phyloP scores from a whole-genome alignment of 1,140 invertebrate genomes.

The Ceratina calcarata region DNA sequence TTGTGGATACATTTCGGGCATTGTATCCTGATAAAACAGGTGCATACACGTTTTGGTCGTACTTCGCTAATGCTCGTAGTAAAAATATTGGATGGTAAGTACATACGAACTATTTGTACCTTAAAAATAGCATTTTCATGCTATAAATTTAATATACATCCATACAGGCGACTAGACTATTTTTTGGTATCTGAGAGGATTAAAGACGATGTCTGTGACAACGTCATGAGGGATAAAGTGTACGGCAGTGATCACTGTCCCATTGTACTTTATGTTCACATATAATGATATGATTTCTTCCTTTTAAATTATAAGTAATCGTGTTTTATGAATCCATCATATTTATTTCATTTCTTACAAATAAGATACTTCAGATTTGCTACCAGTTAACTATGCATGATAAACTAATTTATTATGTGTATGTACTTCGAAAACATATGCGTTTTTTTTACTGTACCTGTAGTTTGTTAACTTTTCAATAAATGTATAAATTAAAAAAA shows the following conservation, averaged over 20 bases:
- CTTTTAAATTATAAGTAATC: no score
- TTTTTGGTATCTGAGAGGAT: constrained; percentile 93
- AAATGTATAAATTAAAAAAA: no score
- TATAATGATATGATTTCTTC: constrained; percentile 22
- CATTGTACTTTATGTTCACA: constrained; percentile 56
- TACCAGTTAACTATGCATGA: no score
- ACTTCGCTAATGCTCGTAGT: constrained; percentile 90
- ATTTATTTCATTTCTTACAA: no score
- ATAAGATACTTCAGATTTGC: no score
- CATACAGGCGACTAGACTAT: constrained; percentile 93
- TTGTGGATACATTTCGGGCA: constrained; percentile 93
- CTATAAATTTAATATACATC: constrained; percentile 7
- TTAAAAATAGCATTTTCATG: background rate
- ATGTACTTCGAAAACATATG: no score
- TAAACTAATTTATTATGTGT: no score
- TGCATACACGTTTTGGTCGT: constrained; percentile 97
- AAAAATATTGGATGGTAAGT: constrained; percentile 90
- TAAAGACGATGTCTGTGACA: constrained; percentile 88
- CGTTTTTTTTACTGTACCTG: no score
- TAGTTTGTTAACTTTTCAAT: no score
- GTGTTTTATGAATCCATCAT: no score
- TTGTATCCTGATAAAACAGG: constrained; percentile 92
- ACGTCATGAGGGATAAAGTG: constrained; percentile 86
- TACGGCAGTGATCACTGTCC: constrained; percentile 84
- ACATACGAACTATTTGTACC: constrained; percentile 17